Evolutionary conservation across 2,113 vertebrate species (phyloP), one percentile per base, ranked within the genome.

Genomic region (Callaeas wilsoni): DNA sequence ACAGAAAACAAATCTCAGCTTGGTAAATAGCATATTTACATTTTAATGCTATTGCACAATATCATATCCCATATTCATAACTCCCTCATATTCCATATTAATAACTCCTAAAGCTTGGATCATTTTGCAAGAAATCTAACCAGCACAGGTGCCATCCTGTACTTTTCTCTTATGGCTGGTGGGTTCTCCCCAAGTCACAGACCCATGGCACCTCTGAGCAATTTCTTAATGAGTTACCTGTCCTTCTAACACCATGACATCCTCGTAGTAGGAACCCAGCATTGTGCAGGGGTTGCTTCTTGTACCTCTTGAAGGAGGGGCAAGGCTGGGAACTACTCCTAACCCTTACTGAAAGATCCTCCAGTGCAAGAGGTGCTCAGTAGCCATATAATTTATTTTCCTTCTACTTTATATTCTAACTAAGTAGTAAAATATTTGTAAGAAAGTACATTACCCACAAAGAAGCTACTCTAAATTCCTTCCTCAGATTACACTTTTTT

Each of bases 161-260:
- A 19, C 8, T 60, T 79, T 16, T 18, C 2, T 78, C 18, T 53
- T 1, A 3, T 5, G 32, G n/a, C 50, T 62, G 0, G 0, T 59
- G 13, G 46, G 18, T 57, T 69, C 23, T 81, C n/a, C 15, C 18
- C 10, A 84, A 7, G 25, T 47, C 33, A 59, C 57, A 59, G 77
- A 73, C 22, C 18, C 19, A 4, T 33, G 3, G 30, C 18, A 6
- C 46, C 59, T 71, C 42, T 68, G 41, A 77, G 50, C 23, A 46
- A 33, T 68, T 86, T 73, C 27, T 37, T 91, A 52, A 80, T 59
- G 21, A 91, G 6, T 35, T 71, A 17, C 4, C n/a, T 62, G 42
- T 32, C 16, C 25, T 68, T 71, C 32, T 91, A n/a, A 37, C 52
- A 22, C 21, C 39, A 12, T 35, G 50, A 65, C 7, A 33, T 35